Percentiles rank a stretch among this genome's conserved stretches.
These are phyloP conservation scores for Centropus unirufus DNA, from an alignment of 2,113 vertebrate genomes.

Conservation along the genomic window DNA sequence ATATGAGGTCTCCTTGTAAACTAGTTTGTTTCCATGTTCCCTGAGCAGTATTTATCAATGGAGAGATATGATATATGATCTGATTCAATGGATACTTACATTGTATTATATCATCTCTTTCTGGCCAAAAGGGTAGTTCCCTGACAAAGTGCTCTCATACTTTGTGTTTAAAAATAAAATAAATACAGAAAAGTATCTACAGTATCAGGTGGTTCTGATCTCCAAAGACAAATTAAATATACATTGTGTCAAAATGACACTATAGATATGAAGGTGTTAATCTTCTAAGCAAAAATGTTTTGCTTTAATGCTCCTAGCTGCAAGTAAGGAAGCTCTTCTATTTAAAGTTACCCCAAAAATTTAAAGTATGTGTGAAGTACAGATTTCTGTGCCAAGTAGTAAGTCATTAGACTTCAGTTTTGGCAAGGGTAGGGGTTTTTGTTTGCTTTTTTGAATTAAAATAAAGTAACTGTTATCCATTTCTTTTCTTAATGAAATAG, in stretches of 20 bases:
- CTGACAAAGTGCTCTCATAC: neutral
- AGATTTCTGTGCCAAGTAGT: neutral
- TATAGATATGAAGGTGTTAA: neutral
- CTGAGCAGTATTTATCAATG: neutral
- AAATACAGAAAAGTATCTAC: neutral
- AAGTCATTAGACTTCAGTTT: neutral
- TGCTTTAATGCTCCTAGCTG: neutral
- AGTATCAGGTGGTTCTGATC: neutral
- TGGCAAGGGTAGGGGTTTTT: neutral
- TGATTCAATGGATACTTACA: neutral
- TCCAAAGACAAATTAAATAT: neutral
- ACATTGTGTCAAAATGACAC: neutral
- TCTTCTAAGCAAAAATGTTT: neutral
- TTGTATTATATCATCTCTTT: neutral
- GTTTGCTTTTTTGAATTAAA: neutral
- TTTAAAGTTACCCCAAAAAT: rapidly evolving
- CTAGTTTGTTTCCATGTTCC: neutral
- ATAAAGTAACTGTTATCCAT: neutral
- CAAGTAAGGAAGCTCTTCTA: neutral
- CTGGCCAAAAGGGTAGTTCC: neutral
- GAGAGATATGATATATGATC: neutral
- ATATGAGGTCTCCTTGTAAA: neutral
- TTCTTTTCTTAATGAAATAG: neutral
- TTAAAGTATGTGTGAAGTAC: neutral
- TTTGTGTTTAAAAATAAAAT: neutral